These are phyloP conservation scores for Hermodice carunculata DNA, from an alignment of 2,888 invertebrate genomes.

Conservation along the genomic window DNA sequence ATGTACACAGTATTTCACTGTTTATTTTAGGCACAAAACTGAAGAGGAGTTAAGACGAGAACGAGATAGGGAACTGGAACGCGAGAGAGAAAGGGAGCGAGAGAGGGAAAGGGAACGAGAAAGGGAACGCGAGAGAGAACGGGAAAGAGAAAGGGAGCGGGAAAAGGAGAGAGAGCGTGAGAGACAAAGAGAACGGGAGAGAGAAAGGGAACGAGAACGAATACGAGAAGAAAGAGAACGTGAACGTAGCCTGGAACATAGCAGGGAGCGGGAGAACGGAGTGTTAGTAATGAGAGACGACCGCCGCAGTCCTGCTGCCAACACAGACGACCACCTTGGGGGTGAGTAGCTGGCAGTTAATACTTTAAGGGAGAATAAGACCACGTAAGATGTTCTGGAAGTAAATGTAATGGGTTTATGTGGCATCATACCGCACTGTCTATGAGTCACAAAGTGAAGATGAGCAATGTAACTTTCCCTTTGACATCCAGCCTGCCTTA, in stretches of 20 bases:
- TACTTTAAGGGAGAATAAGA: too few relatives aligned
- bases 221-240: conserved; percentile 7
- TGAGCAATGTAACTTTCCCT: too few relatives aligned
- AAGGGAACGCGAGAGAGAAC: neutral
- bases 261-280: conserved; percentile 9
- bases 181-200: neutral
- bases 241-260: conserved; percentile 2
- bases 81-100: conserved; percentile 12
- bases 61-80: conserved; percentile 7
- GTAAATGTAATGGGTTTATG: too few relatives aligned
- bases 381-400: too few relatives aligned
- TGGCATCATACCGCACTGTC: too few relatives aligned
- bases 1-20: too few relatives aligned
- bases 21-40: conserved; percentile 11
- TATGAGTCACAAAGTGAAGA: too few relatives aligned
- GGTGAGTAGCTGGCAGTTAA: too few relatives aligned
- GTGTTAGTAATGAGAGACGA: conserved; percentile 2
- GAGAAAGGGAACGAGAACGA: conserved; percentile 16
- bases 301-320: neutral
- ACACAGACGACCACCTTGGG: conserved; percentile 10
- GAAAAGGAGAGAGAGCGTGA: conserved; percentile 15
- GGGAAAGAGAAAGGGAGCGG: conserved; percentile 9
- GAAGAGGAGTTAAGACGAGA: conserved; percentile 18
- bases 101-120: conserved; percentile 12
- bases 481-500: too few relatives aligned